Percentiles rank a stretch among this genome's conserved stretches.
Evolutionary conservation across 2,797 vertebrate species (phyloP).

Genomic region (Alauda arvensis): DNA sequence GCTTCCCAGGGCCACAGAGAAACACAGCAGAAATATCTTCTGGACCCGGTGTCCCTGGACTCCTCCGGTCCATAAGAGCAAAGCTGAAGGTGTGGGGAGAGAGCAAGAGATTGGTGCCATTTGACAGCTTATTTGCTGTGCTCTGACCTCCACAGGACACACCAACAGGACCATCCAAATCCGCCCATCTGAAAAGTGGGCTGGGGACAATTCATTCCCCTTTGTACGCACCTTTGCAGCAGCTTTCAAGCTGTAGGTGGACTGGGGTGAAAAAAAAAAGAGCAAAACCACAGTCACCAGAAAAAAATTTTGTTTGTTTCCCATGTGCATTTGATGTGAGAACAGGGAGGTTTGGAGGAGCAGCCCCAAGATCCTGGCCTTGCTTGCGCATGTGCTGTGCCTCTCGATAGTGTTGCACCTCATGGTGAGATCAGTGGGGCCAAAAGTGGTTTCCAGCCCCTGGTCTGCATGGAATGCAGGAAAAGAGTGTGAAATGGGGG

Average conservation of each 20-base stretch:
- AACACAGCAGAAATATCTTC: background rate
- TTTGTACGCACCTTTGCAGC: background rate
- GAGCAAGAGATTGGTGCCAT: background rate
- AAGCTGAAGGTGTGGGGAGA: background rate
- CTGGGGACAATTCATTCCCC: background rate
- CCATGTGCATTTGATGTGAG: background rate
- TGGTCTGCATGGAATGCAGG: background rate
- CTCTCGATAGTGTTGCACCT: background rate
- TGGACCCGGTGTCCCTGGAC: background rate
- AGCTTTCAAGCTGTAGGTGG: background rate
- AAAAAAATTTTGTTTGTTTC: background rate
- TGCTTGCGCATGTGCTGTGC: background rate
- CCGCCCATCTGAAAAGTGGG: background rate
- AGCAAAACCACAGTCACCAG: background rate
- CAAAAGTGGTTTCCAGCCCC: background rate
- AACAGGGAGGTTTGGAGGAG: background rate
- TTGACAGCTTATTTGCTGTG: accelerated
- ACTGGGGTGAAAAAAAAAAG: background rate
- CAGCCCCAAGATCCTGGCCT: background rate
- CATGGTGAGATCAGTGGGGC: accelerated
- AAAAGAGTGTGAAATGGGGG: background rate
- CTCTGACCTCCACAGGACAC: background rate
- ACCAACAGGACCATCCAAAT: background rate
- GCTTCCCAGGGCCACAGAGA: background rate
- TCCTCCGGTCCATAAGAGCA: background rate